These are phyloP conservation scores for Scotopteryx bipunctaria DNA, from an alignment of 2,888 invertebrate genomes.

Conservation along the genomic window DNA sequence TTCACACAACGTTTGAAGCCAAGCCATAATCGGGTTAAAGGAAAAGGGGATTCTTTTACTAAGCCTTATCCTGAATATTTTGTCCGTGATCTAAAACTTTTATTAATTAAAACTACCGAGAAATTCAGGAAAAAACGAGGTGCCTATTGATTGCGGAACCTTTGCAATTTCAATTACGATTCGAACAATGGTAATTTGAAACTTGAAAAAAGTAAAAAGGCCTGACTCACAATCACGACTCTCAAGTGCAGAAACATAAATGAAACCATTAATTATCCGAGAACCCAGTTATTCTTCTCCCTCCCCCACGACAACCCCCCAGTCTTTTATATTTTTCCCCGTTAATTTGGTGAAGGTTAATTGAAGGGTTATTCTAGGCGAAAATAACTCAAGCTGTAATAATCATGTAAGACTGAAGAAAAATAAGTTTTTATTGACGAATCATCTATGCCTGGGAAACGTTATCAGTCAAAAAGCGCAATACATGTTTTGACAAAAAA, in stretches of 20 bases:
- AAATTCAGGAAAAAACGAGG: constrained; percentile 28
- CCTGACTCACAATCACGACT: constrained; percentile 77
- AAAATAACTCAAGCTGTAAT: constrained; percentile 61
- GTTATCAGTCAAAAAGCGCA: no score
- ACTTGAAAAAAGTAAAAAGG: constrained; percentile 66
- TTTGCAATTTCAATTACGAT: constrained; percentile 66
- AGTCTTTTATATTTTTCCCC: constrained; percentile 67
- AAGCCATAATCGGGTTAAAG: no score
- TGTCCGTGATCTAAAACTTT: constrained; percentile 8
- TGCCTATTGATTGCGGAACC: constrained; percentile 53
- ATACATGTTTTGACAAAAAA: no score
- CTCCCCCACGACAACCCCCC: constrained; percentile 43
- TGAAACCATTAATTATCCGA: constrained; percentile 82
- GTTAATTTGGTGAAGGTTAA: constrained; percentile 75
- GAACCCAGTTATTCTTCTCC: constrained; percentile 73
- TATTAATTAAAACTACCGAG: constrained; percentile 26
- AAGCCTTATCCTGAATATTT: no score
- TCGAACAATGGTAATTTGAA: constrained; percentile 75
- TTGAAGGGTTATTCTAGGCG: constrained; percentile 68
- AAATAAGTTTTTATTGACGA: constrained; percentile 44
- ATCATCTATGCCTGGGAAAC: no score
- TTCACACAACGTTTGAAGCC: no score
- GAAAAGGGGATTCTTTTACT: no score
- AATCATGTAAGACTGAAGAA: constrained; percentile 42
- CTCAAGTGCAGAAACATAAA: constrained; percentile 82